Percentiles rank a stretch among this genome's conserved stretches.
Evolutionary conservation across 1,140 invertebrate species (phyloP).

Genomic region (Nymphalis io): DNA sequence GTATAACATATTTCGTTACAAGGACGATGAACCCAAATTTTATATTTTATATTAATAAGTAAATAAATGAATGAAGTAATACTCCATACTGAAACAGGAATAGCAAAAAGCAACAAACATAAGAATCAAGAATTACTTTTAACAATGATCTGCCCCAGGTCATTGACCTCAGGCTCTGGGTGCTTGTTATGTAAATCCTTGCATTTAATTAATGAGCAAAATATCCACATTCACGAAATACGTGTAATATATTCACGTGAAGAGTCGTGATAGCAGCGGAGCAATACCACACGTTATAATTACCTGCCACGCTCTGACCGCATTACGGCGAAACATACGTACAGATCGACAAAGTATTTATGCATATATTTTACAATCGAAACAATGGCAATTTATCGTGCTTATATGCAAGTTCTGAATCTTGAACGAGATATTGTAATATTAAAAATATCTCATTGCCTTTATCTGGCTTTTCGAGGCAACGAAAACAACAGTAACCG

Average conservation of each 20-base stretch:
- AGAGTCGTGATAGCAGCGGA: background rate
- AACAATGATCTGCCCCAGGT: background rate
- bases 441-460: too few relatives aligned
- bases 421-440: too few relatives aligned
- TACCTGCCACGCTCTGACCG: background rate
- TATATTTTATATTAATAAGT: too few relatives aligned
- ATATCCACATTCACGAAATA: background rate
- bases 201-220: conserved; percentile 3
- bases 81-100: too few relatives aligned
- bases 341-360: background rate
- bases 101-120: too few relatives aligned
- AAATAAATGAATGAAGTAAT: too few relatives aligned
- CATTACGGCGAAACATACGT: background rate
- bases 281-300: background rate
- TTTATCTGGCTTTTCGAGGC: too few relatives aligned
- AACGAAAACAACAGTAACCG: too few relatives aligned
- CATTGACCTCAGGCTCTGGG: background rate
- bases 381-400: background rate
- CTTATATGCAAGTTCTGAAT: too few relatives aligned
- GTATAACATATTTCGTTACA: too few relatives aligned
- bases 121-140: too few relatives aligned
- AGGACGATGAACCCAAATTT: too few relatives aligned
- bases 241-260: background rate
- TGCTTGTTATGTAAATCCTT: conserved; percentile 1
- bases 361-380: background rate